Base-by-base conservation (phyloP, 1,140 invertebrate species). In the Scaptodrosophila lebanonensis region DNA sequence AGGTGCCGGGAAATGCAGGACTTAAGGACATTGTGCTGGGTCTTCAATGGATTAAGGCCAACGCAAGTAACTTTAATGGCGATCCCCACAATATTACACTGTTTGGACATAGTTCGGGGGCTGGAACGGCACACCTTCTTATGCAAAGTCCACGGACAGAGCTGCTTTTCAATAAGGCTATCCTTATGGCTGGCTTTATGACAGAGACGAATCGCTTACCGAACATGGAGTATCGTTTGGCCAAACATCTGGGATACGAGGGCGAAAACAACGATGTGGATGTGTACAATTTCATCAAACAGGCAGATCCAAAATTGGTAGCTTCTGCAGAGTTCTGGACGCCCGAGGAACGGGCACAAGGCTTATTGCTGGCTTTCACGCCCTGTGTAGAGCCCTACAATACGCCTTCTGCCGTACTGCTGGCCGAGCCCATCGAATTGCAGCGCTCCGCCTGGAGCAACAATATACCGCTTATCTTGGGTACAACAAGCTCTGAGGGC, bases 61-160 rank as follows among this genome's bases (percentile, higher is more conserved):
- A 92, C 71, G 91, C 90, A 12, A 62, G 83, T 2, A 59, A 77
- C 48, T 92, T 92, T 59, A 91, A 90, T 48, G 91, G 92, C 0
- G 89, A 91, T 76, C 82, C 88, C 0, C 62, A 89, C 6, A 89
- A 89, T 25, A 89, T 92, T 1, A 88, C 88, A 0, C 44, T 91
- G 1, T 87, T 87, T 45, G 90, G 90, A 0, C 88, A 90, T 43
- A 88, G 87, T 51, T 88, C 89, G 9, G 90, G 89, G n/a, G 87
- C 86, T 5, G 76, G 60, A 5, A 35, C 64, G 1, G 85, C 86
- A 25, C 83, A 87, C 6, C 29, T 83, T 11, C 40, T 88, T 3
- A 36, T 75, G 17, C 35, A 82, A 2, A 70, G 70, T 44, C 84
- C 77, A 1, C 62, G 63, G 47, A 20, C 87, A 22, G 51, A 71